A percentile compares a stretch with the other conserved stretches of the same genome.
Evolutionary conservation across 2,113 vertebrate genomes (phyloP).

Genomic region (Aspidoscelis tigris): DNA sequence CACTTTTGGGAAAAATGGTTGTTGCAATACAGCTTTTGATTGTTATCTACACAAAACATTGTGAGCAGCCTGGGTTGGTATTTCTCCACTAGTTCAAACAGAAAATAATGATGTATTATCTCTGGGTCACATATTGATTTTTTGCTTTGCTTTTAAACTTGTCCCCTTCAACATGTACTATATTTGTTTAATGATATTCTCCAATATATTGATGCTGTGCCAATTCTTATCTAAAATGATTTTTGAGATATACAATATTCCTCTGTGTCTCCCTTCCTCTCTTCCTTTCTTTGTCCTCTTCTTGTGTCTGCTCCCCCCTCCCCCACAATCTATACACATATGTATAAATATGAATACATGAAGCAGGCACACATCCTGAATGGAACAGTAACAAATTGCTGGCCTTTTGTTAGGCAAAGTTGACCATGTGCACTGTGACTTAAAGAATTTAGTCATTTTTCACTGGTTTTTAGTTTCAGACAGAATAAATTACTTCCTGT

Average conservation of each 20-base stretch:
- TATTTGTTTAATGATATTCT: conserved; percentile 33
- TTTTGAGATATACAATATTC: conserved; percentile 8
- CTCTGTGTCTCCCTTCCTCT: neutral
- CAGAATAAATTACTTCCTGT: neutral
- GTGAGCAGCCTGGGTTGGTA: conserved; percentile 34
- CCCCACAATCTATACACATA: no score
- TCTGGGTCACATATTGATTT: conserved; percentile 41
- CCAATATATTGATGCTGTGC: conserved; percentile 12
- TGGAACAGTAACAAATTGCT: neutral
- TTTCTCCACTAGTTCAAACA: conserved; percentile 55
- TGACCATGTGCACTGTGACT: neutral
- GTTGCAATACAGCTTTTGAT: conserved; percentile 18
- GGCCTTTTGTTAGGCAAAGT: neutral
- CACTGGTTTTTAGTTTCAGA: neutral
- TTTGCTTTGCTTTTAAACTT: conserved; percentile 31
- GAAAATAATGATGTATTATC: conserved; percentile 29
- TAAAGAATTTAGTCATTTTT: neutral
- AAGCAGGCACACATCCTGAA: neutral
- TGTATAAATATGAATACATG: neutral
- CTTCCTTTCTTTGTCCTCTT: no score
- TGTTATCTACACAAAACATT: conserved; percentile 3
- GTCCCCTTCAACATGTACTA: conserved; percentile 29
- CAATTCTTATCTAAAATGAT: neutral
- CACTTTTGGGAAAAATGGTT: conserved; percentile 10
- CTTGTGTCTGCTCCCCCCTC: no score